Evolutionary conservation across 2,113 vertebrate genomes (phyloP).

Genomic region (Chlorodrepanis virens): DNA sequence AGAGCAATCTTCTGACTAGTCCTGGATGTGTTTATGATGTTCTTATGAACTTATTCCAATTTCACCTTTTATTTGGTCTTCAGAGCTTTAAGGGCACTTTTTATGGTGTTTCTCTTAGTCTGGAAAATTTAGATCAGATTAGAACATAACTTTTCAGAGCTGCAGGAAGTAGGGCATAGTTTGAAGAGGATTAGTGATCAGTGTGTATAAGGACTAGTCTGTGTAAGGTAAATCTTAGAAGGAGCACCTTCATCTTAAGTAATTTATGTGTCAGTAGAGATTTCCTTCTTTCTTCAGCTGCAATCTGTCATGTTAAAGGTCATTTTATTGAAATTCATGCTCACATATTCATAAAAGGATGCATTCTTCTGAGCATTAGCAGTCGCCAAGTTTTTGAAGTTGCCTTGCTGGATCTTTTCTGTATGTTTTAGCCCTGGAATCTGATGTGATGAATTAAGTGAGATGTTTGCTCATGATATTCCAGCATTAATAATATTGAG

Average conservation of each 20-base stretch:
- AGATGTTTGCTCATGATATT: background rate
- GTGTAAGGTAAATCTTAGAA: background rate
- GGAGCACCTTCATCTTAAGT: constrained; percentile 7
- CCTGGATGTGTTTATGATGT: background rate
- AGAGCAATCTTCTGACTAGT: background rate
- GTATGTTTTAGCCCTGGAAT: background rate
- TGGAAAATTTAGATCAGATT: background rate
- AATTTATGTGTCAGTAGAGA: constrained; percentile 40
- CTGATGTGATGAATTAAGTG: background rate
- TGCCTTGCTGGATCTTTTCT: background rate
- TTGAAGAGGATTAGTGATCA: constrained; percentile 19
- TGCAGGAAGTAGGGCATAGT: background rate
- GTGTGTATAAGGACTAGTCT: background rate
- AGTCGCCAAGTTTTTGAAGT: background rate
- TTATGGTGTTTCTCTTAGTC: background rate
- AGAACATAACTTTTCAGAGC: background rate
- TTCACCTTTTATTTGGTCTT: background rate
- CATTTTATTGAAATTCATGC: constrained; percentile 21
- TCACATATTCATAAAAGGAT: background rate
- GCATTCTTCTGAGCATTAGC: background rate
- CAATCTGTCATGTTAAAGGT: constrained; percentile 29
- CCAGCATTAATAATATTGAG: background rate
- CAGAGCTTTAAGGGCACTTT: background rate
- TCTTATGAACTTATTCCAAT: background rate
- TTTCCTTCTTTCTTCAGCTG: background rate